Evolutionary conservation across 1,140 invertebrate genomes (phyloP).

Genomic region (Chrysoperla carnea): DNA sequence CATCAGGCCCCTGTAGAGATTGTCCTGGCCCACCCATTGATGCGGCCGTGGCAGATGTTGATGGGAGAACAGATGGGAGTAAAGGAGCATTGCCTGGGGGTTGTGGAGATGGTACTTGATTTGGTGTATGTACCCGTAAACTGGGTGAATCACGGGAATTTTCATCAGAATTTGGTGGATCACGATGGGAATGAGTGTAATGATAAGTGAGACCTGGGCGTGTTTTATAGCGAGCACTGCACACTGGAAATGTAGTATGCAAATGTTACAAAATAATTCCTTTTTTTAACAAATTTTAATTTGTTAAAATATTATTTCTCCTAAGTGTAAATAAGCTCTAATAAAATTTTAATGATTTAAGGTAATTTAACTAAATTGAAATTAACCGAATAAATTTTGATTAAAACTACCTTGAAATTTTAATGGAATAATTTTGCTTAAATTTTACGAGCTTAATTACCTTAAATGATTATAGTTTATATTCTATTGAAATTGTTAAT

Average conservation of each 20-base stretch:
- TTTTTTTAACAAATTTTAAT: no score
- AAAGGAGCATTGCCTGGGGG: conserved; percentile 12
- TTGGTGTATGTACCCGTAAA: background rate
- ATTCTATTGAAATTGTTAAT: no score
- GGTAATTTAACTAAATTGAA: no score
- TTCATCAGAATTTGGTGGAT: conserved; percentile 27
- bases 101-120: conserved; percentile 21
- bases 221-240: conserved; percentile 93
- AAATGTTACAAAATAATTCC: no score
- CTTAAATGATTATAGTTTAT: no score
- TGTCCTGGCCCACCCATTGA: conserved; percentile 6
- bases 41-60: conserved; percentile 7
- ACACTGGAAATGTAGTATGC: conserved; percentile 46
- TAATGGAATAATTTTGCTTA: no score
- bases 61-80: conserved; percentile 6
- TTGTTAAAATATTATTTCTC: no score
- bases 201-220: conserved; percentile 92
- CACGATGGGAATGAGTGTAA: conserved; percentile 89
- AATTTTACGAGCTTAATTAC: no score
- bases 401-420: no score
- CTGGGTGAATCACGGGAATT: conserved; percentile 20
- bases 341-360: no score
- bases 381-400: no score
- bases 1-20: conserved; percentile 1
- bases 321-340: no score